phyloP scores from a whole-genome alignment of 2,888 invertebrate species.

The Psylliodes chrysocephalus region DNA sequence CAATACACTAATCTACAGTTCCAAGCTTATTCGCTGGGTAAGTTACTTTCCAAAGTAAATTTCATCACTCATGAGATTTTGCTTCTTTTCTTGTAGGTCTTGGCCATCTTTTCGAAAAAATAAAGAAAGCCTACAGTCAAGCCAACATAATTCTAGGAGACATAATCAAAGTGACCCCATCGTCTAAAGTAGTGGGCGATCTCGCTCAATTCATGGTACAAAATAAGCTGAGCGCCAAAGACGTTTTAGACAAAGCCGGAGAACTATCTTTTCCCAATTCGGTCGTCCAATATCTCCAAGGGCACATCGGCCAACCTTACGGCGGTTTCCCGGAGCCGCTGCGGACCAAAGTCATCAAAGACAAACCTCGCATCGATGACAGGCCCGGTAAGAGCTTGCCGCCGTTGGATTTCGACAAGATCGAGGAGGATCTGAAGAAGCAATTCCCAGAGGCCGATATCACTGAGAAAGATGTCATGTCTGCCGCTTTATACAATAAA shows the following conservation, averaged over 20 bases:
- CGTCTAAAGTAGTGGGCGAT: conserved; percentile 98
- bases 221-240: conserved; percentile 87
- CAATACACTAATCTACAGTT: conserved; percentile 99
- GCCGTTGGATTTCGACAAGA: conserved; percentile 85
- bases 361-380: conserved; percentile 88
- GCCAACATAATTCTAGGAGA: conserved; percentile 96
- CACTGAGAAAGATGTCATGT: conserved; percentile 91
- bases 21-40: conserved; percentile 91
- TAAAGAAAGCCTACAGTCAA: conserved; percentile 93
- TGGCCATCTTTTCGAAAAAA: conserved; percentile 96
- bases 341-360: conserved; percentile 84
- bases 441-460: conserved; percentile 75
- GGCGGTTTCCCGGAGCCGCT: conserved; percentile 98
- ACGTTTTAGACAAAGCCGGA: conserved; percentile 88
- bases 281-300: conserved; percentile 96
- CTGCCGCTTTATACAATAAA: conserved; percentile 91
- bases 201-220: conserved; percentile 99
- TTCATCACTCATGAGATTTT: too few relatives aligned
- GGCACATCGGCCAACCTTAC: conserved; percentile 95
- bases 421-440: conserved; percentile 81
- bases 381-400: conserved; percentile 87
- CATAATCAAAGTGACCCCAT: conserved; percentile 98
- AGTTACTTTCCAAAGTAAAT: too few relatives aligned
- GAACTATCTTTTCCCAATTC: conserved; percentile 98
- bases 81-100: conserved; percentile 77